Evolutionary conservation across 2,797 vertebrate genomes (phyloP).

Genomic region (Cephalopachus bancanus): DNA sequence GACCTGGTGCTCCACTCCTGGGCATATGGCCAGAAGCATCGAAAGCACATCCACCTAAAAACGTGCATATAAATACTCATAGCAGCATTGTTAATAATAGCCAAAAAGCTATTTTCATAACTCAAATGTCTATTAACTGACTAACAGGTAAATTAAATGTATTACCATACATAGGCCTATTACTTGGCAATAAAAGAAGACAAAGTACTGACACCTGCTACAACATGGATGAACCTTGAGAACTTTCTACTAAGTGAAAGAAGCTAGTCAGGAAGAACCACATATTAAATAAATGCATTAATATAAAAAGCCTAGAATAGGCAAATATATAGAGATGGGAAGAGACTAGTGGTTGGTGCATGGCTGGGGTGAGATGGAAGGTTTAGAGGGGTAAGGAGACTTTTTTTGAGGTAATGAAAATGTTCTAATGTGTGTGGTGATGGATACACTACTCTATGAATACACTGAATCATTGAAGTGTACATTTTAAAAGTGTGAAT

Average conservation of each 20-base stretch:
- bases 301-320: constrained; percentile 17
- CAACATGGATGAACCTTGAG: too few relatives aligned
- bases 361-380: background rate
- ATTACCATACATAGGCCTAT: too few relatives aligned
- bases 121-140: background rate
- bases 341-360: background rate
- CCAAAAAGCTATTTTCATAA: background rate
- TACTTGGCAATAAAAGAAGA: too few relatives aligned
- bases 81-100: background rate
- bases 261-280: background rate
- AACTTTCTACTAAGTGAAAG: background rate
- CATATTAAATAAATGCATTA: background rate
- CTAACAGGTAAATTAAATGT: background rate
- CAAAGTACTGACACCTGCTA: too few relatives aligned
- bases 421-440: background rate
- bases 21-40: background rate
- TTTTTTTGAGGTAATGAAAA: background rate
- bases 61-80: background rate
- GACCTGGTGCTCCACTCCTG: background rate
- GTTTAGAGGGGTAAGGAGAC: background rate
- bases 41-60: background rate
- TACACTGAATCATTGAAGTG: background rate
- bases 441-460: background rate
- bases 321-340: background rate
- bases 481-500: background rate